These are phyloP conservation scores for Diplodus sargus DNA, from an alignment of 2,797 vertebrate species.

Conservation along the genomic window DNA sequence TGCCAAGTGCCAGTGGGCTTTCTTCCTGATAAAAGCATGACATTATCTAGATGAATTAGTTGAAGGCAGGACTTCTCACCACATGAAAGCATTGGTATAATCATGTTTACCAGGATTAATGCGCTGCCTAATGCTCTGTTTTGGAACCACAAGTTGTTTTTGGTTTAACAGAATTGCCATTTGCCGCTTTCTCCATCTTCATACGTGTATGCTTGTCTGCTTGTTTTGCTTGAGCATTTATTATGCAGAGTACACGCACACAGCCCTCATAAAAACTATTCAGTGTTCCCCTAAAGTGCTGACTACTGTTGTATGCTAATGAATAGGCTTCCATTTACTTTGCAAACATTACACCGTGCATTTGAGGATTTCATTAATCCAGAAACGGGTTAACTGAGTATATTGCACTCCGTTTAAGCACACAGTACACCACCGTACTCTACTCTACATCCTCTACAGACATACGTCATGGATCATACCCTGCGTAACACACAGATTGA, in stretches of 20 bases:
- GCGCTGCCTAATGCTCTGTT: background rate
- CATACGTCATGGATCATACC: background rate
- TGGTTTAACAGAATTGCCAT: background rate
- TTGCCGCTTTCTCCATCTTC: background rate
- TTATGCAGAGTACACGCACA: background rate
- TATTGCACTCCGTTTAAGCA: background rate
- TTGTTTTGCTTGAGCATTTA: slow-evolving; percentile 7
- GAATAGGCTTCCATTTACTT: background rate
- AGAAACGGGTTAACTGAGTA: slow-evolving; percentile 7
- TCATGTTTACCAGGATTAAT: background rate
- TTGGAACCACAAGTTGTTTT: background rate
- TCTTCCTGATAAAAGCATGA: slow-evolving; percentile 1
- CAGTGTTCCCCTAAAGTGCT: background rate
- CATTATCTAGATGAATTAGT: background rate
- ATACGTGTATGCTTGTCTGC: background rate
- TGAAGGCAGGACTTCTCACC: background rate
- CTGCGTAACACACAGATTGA: background rate
- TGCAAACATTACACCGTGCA: background rate
- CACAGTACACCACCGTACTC: background rate
- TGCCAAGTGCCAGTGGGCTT: background rate
- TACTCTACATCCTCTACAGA: background rate
- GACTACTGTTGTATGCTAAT: slow-evolving; percentile 6
- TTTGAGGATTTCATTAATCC: slow-evolving; percentile 14
- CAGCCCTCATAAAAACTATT: background rate
- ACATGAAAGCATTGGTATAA: background rate